Conservation (phyloP, 92 coral and sea anemone genomes). For the Meandrina meandrites region DNA sequence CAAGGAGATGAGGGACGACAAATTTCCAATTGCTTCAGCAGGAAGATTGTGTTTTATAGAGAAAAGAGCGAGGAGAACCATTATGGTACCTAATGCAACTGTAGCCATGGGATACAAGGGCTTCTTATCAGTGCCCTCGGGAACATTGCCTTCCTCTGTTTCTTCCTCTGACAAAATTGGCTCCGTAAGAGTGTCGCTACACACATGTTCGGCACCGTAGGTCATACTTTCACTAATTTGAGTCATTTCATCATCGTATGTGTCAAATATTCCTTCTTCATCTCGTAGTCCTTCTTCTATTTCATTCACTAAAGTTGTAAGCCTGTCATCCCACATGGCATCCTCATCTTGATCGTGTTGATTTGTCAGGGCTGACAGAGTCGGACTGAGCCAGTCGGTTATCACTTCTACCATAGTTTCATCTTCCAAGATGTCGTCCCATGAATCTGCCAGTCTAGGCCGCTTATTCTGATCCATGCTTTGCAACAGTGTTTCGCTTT, state of each 20-base stretch:
- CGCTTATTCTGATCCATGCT: not conserved
- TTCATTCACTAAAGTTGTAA: slow-evolving; percentile 20
- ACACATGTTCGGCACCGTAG: slow-evolving; percentile 16
- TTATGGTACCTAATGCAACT: slow-evolving; percentile 59
- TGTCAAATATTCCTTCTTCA: slow-evolving; percentile 26
- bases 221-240: slow-evolving; percentile 15
- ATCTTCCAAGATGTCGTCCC: not conserved
- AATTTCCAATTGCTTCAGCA: slow-evolving; percentile 58
- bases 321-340: slow-evolving; percentile 35
- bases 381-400: slow-evolving; percentile 24
- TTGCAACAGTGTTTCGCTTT: not conserved
- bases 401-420: slow-evolving; percentile 27
- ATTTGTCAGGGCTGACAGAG: slow-evolving; percentile 12
- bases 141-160: not conserved
- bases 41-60: slow-evolving; percentile 56
- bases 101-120: slow-evolving; percentile 56
- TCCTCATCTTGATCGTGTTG: slow-evolving; percentile 15
- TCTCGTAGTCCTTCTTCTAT: slow-evolving; percentile 31
- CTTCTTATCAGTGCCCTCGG: slow-evolving; percentile 17
- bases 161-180: not conserved
- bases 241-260: slow-evolving; percentile 28
- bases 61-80: slow-evolving; percentile 67
- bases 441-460: not conserved
- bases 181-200: slow-evolving; percentile 6
- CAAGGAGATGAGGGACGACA: slow-evolving; percentile 48